Evolutionary conservation across 2,113 vertebrate genomes (phyloP), one percentile per base, ranked within the genome.

Genomic region (Orycteropus afer): DNA sequence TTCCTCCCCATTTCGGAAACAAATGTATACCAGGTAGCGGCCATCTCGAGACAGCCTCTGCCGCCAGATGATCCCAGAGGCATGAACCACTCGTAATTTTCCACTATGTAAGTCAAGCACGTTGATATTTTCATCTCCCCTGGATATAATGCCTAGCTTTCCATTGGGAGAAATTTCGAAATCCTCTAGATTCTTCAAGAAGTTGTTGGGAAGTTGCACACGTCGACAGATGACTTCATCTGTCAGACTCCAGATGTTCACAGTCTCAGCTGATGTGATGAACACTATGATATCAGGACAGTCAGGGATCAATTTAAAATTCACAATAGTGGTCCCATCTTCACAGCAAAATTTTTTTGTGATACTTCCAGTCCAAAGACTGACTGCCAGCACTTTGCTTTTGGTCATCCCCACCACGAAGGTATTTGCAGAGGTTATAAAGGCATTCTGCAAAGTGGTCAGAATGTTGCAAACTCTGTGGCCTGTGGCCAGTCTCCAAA

Each of bases 401-500:
- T 99, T 99, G 0, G 99, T 99, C 96, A 99, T 98, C 73, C 99
- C 99, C 0, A 99, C 99, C 34, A 99, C 98, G 12, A 99, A 99
- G 8, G 99, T 99, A 96, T 99, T 99, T 13, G 99, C 99, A 3
- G 99, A 99, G 81, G 99, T 99, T 96, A 99, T 99, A 93, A 99
- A 98, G 83, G 99, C 99, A n/a, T 99, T 99, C 97, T 99, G 99
- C 97, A 99, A 98, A n/a, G 99, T 98, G 97, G 99, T 99, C 95
- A 99, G 98, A 93, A 99, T 99, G 98, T 99, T 99, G 98, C 99
- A 99, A 63, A 99, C 99, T 91, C 99, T 99, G 96, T 99, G 99
- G 61, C 99, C 99, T 0, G 99, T 99, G 18, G 99, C 99, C 27
- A 99, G 98, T 81, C 99, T 98, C 99, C 99, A 99, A 29, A 99